phyloP scores from a whole-genome alignment of 2,888 invertebrate genomes.

The Octodonta nipae region DNA sequence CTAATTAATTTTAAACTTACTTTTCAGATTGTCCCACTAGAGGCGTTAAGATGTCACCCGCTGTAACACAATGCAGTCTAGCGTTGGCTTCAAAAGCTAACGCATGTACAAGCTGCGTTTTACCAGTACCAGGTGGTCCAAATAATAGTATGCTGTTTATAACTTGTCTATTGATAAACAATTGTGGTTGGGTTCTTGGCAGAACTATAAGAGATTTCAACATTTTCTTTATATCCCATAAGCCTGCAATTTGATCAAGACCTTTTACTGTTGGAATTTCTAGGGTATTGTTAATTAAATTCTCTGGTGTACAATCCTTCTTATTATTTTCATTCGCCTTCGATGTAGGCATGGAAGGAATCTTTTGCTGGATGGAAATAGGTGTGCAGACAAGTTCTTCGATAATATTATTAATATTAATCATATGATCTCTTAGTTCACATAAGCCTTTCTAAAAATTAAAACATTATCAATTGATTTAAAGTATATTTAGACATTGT shows the following conservation, averaged over 20 bases:
- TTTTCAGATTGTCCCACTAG: constrained; percentile 47
- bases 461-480: too few species aligned
- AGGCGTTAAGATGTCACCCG: constrained; percentile 40
- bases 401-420: too few species aligned
- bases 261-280: constrained; percentile 26
- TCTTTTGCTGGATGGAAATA: too few species aligned
- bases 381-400: too few species aligned
- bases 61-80: constrained; percentile 39
- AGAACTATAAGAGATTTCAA: constrained; percentile 39
- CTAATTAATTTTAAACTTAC: constrained; percentile 33
- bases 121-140: constrained; percentile 40
- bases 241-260: constrained; percentile 38
- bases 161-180: constrained; percentile 36
- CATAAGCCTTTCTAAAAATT: too few species aligned
- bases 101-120: constrained; percentile 35
- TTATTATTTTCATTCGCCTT: too few species aligned
- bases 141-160: constrained; percentile 42
- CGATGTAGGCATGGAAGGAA: too few species aligned
- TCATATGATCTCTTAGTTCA: too few species aligned
- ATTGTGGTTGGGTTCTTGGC: constrained; percentile 41
- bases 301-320: too few species aligned
- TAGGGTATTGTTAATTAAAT: too few species aligned
- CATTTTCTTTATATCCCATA: constrained; percentile 37
- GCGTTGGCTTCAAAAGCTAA: constrained; percentile 39
- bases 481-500: too few species aligned